These are phyloP conservation scores for Scaptodrosophila latifasciaeformis DNA, from an alignment of 2,888 invertebrate genomes.

Conservation along the genomic window DNA sequence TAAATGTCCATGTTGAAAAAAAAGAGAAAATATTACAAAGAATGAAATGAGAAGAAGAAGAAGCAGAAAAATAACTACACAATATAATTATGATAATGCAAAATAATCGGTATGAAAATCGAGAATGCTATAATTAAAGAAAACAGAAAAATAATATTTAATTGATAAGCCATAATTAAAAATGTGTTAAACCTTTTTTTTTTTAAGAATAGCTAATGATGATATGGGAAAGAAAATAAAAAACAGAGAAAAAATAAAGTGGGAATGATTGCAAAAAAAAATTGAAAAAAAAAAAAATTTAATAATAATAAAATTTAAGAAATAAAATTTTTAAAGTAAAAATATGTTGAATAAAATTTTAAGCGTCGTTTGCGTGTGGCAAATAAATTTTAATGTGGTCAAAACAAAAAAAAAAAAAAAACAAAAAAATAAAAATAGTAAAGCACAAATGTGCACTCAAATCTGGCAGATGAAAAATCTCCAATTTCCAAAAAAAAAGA, in stretches of 20 bases:
- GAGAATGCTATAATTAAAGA: constrained; percentile 31
- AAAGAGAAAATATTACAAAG: not conserved
- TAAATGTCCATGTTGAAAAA: constrained; percentile 48
- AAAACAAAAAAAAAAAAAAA: constrained; percentile 28
- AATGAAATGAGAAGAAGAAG: not conserved
- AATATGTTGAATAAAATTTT: constrained; percentile 45
- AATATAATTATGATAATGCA: not conserved
- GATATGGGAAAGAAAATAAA: constrained; percentile 31
- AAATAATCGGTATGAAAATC: constrained; percentile 5
- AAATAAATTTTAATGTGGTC: constrained; percentile 49
- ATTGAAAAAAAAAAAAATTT: constrained; percentile 15
- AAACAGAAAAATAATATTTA: constrained; percentile 34
- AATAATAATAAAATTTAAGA: constrained; percentile 14
- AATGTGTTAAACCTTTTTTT: constrained; percentile 37
- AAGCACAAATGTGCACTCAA: no score
- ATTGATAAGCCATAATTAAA: constrained; percentile 41
- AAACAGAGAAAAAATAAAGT: not conserved
- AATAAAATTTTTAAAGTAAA: constrained; percentile 47
- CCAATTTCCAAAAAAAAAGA: no score
- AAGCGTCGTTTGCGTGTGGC: constrained; percentile 21
- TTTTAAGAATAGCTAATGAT: constrained; percentile 18
- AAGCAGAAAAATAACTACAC: not conserved
- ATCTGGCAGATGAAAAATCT: no score
- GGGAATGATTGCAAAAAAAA: no score
- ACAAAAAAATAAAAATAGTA: no score